These are phyloP conservation scores for Oryzias melastigma DNA, from an alignment of 2,113 vertebrate genomes.

Conservation along the genomic window DNA sequence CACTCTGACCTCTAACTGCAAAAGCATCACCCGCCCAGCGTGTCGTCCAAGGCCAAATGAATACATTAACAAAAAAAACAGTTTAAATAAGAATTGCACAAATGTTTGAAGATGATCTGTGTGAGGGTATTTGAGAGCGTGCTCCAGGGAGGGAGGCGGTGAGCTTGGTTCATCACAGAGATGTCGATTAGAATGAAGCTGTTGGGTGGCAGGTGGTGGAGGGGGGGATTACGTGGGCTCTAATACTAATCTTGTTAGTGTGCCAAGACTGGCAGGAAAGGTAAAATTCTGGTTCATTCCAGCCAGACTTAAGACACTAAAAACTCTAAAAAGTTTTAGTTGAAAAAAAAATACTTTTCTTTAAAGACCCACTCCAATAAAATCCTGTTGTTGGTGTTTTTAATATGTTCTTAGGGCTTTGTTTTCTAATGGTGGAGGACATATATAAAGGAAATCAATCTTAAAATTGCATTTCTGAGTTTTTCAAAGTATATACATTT, in stretches of 20 bases:
- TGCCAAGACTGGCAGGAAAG: constrained; percentile 37
- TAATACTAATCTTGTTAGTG: constrained; percentile 52
- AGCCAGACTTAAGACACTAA: constrained; percentile 13
- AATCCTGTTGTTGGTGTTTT: no score
- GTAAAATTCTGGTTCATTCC: constrained; percentile 26
- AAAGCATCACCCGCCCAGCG: background rate
- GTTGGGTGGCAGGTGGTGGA: constrained; percentile 39
- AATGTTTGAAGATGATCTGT: constrained; percentile 11
- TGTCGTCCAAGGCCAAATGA: background rate
- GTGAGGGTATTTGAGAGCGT: constrained; percentile 29
- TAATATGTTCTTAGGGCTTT: no score
- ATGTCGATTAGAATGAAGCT: constrained; percentile 39
- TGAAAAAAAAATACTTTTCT: no score
- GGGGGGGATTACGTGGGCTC: constrained; percentile 34
- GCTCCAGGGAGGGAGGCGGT: constrained; percentile 2
- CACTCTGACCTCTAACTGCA: background rate
- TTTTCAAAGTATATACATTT: no score
- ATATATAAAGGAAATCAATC: no score
- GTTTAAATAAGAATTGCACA: constrained; percentile 2
- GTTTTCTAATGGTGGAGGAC: no score
- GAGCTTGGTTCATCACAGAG: constrained; percentile 33
- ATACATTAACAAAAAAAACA: constrained; percentile 2
- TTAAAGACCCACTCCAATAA: no score
- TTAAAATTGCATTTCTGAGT: no score
- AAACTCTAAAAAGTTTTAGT: no score